phyloP scores from a whole-genome alignment of 2,797 vertebrate species.

The Chelmon rostratus region DNA sequence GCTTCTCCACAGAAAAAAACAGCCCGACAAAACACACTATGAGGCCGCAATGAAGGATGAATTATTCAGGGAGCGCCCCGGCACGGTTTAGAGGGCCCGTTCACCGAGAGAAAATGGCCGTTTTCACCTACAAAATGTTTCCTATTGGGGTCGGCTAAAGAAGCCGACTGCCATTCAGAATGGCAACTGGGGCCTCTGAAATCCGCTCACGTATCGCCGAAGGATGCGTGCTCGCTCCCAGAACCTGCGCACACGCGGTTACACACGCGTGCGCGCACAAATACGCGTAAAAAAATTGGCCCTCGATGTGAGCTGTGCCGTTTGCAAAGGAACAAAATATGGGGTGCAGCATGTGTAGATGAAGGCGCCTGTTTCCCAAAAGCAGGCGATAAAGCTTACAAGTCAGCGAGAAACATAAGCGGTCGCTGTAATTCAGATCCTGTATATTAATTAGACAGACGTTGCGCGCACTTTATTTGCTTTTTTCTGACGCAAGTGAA shows the following conservation, averaged over 20 bases:
- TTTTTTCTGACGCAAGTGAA: background rate
- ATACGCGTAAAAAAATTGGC: background rate
- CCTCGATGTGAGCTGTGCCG: background rate
- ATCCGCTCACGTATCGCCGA: constrained; percentile 64
- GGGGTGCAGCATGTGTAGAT: background rate
- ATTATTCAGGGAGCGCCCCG: constrained; percentile 95
- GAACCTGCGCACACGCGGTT: constrained; percentile 1
- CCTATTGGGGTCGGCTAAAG: constrained; percentile 80
- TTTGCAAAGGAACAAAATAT: background rate
- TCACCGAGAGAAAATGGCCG: constrained; percentile 88
- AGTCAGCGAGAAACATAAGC: background rate
- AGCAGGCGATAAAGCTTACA: background rate
- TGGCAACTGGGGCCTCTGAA: constrained; percentile 79
- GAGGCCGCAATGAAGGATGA: constrained; percentile 97
- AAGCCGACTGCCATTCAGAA: constrained; percentile 76
- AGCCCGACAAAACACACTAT: constrained; percentile 93
- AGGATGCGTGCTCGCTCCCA: constrained; percentile 44
- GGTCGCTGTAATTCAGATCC: background rate
- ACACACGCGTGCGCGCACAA: background rate
- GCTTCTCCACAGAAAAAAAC: constrained; percentile 91
- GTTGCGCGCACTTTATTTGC: background rate
- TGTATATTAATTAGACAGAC: background rate
- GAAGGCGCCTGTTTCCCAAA: background rate
- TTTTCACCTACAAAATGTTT: constrained; percentile 94
- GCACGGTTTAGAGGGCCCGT: constrained; percentile 90